Base-by-base conservation (phyloP, 1,140 invertebrate species). In the Anadara kagoshimensis region DNA sequence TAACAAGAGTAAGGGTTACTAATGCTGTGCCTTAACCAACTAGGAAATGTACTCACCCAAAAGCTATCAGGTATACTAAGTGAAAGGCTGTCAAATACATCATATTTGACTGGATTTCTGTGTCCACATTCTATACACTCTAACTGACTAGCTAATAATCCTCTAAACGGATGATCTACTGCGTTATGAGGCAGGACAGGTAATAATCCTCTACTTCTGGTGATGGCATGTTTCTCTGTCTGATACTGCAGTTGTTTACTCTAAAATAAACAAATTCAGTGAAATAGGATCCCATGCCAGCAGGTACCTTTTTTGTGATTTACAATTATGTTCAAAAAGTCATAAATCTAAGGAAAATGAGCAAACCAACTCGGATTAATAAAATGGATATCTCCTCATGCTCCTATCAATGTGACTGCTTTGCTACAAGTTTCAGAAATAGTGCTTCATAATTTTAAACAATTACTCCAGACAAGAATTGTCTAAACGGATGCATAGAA, bases 21-120 rank as follows among this genome's bases (percentile, higher is more conserved):
- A 10, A 47, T 10, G 16, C 45, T 10, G 45, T 10, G 16, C 45
- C 16, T 47, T 8, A 22, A 57, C 7, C 10, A 29, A 36, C 24
- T 41, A 53, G 49, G 18, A 44, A 36, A 29, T 45, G 16, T 47
- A 73, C 78, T 88, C 85, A 76, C 90, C 85, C 76, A 84, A 51
- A 80, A 74, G 49, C 89, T 90, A 24, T 91, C 87, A 36, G 94
- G 94, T 53, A 96, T 85, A 61, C 91, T 91, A 24, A 98, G 87
- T 0, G 95, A 95, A 22, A 98, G 90, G 83, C 94, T 95, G 86
- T 97, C 95, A 83, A 97, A 95, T 84, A 95, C 95, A 85, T 97
- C 96, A 85, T 96, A 96, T 20, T 93, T 93, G 14, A 97, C 93
- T 0, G 94, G 93, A 79, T 94, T 94, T 92, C 95, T 95, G 86